phyloP scores from a whole-genome alignment of 2,888 invertebrate species.

The Hololepta plana region DNA sequence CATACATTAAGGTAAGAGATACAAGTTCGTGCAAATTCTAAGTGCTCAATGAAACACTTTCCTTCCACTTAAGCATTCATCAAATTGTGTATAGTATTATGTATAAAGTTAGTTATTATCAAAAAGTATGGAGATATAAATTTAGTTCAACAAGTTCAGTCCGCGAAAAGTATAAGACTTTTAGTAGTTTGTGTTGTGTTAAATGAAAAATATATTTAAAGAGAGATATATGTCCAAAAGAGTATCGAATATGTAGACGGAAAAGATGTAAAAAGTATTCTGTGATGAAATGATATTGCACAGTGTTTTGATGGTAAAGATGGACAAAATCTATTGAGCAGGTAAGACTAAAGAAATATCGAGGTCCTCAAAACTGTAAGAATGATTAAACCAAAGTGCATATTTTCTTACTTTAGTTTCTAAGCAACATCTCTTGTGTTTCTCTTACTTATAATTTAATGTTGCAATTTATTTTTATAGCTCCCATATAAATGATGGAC shows the following conservation, averaged over 20 bases:
- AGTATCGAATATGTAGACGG: no score
- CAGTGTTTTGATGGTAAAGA: constrained; percentile 26
- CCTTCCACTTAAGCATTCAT: constrained; percentile 17
- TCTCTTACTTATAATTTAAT: not conserved
- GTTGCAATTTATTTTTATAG: constrained; percentile 1
- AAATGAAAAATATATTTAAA: constrained; percentile 19
- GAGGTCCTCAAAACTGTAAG: constrained; percentile 1
- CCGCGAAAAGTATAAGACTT: constrained; percentile 23
- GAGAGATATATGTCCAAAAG: constrained; percentile 19
- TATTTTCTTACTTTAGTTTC: not conserved
- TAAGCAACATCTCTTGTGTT: no score
- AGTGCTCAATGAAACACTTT: constrained; percentile 23
- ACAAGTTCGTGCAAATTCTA: constrained; percentile 22
- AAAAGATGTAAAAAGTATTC: constrained; percentile 19
- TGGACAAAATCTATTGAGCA: constrained; percentile 23
- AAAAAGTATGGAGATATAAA: constrained; percentile 16
- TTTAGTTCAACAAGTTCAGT: constrained; percentile 17
- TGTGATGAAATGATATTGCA: constrained; percentile 23
- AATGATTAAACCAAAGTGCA: constrained; percentile 1
- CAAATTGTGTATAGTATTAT: constrained; percentile 23
- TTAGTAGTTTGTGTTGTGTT: constrained; percentile 27
- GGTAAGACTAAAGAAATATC: constrained; percentile 25
- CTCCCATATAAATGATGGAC: constrained; percentile 4
- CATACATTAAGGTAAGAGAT: constrained; percentile 22
- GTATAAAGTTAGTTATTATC: constrained; percentile 18